A percentile compares a stretch with the other conserved stretches of the same genome.
These are phyloP conservation scores for Aphodius granarius DNA, from an alignment of 2,888 invertebrate genomes.

Conservation along the genomic window DNA sequence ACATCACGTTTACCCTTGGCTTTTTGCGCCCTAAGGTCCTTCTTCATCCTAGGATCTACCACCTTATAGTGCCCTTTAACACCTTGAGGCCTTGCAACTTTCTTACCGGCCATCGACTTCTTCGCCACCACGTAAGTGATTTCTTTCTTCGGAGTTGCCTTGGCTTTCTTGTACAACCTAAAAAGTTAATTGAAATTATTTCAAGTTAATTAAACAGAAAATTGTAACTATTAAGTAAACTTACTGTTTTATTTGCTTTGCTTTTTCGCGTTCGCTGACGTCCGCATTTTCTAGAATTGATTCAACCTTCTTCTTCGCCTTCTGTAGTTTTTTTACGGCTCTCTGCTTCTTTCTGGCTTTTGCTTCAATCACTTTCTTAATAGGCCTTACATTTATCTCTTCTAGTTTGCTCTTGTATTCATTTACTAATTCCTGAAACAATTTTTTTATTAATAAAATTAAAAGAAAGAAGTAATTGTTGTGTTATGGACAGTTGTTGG, in stretches of 20 bases:
- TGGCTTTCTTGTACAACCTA: constrained; percentile 90
- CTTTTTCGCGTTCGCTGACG: constrained; percentile 90
- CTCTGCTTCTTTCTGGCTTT: constrained; percentile 97
- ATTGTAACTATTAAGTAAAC: constrained; percentile 42
- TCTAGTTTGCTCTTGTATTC: constrained; percentile 82
- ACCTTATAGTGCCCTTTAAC: constrained; percentile 91
- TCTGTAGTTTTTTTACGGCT: constrained; percentile 81
- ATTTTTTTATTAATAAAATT: background rate
- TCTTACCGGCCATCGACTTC: constrained; percentile 78
- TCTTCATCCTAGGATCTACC: constrained; percentile 97
- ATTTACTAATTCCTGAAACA: constrained; percentile 60
- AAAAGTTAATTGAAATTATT: constrained; percentile 33
- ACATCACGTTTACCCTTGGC: constrained; percentile 45
- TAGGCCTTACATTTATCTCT: constrained; percentile 91
- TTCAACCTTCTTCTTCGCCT: constrained; percentile 95
- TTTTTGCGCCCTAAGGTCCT: constrained; percentile 77
- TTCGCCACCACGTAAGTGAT: constrained; percentile 93
- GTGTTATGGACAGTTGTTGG: too few relatives aligned
- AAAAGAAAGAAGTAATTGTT: background rate
- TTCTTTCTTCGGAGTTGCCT: constrained; percentile 82
- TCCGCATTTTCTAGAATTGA: constrained; percentile 88
- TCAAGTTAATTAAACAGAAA: constrained; percentile 9
- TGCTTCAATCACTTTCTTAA: constrained; percentile 97
- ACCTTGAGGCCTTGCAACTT: constrained; percentile 78
- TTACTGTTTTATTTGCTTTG: constrained; percentile 86